Base-by-base conservation (phyloP, 1,140 invertebrate species). In the Grapholita molesta region DNA sequence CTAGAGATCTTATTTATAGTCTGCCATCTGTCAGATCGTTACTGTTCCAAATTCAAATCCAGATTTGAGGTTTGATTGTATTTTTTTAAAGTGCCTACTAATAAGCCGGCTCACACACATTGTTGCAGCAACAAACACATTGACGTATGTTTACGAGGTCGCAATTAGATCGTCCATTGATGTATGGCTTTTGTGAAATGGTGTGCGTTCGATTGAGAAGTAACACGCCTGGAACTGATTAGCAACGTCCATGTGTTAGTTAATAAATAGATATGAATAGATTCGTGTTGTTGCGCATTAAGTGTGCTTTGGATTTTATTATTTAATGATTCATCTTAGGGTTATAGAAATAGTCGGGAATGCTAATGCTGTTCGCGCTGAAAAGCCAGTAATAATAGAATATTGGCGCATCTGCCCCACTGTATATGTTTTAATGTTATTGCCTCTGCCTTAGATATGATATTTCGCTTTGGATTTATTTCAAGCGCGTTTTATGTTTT, bases 241-340 rank as follows among this genome's bases (percentile, higher is more conserved):
- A 91, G 85, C 79, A 72, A 61, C 67, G 79, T 74, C 79, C 77
- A 75, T 83, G 86, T 89, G 82, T 88, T 82, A 79, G 83, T 72
- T 78, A 72, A 79, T 75, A 77, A 71, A 76, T 77, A 73, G 72
- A 83, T 81, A 80, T 78, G 84, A 84, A 89, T 79, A 84, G 82
- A 86, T 75, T 66, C 76, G 75, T 81, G 86, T 81, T 80, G 80
- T 83, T 75, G 80, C 83, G 88, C 87, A 90, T 91, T 90, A 91
- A 91, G 89, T 90, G 88, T 87, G 89, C 88, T 90, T 89, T 85
- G 76, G 83, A 91, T 91, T 91, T 91, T 91, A 90, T 91, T 90
- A 91, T 90, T 91, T 90, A 91, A 91, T 90, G 89, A 91, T 90
- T 91, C 89, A 91, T 91, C 88, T 89, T 89, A 88, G 86, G 85